Conservation (phyloP, 2,113 vertebrate genomes). For the Hemicordylus capensis region DNA sequence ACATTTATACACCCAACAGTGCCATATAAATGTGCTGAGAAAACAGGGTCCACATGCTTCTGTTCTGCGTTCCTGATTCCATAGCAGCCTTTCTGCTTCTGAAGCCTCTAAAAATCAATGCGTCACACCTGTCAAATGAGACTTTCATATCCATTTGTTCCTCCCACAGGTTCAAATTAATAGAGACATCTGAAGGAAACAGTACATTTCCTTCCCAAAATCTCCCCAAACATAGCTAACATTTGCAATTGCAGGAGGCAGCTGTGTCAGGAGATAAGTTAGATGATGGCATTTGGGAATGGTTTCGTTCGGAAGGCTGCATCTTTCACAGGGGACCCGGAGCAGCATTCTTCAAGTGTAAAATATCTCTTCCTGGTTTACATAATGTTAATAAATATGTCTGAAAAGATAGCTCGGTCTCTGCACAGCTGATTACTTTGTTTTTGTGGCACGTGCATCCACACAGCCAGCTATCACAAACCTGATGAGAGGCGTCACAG, state of each 20-base stretch:
- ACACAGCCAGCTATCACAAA: slow-evolving; percentile 50
- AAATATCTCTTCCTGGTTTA: slow-evolving; percentile 41
- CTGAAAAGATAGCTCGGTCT: slow-evolving; percentile 20
- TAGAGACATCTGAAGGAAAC: slow-evolving; percentile 17
- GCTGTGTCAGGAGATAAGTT: slow-evolving; percentile 64
- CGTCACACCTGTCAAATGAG: neutral
- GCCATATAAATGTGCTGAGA: neutral
- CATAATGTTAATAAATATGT: slow-evolving; percentile 1
- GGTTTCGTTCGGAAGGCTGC: slow-evolving; percentile 21
- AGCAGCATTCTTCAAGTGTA: slow-evolving; percentile 14
- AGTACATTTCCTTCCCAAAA: slow-evolving; percentile 47
- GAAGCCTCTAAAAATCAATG: slow-evolving; percentile 8
- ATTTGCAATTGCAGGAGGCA: slow-evolving; percentile 50
- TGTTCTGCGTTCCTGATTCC: neutral
- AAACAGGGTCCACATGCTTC: neutral
- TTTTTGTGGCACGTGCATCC: slow-evolving; percentile 45
- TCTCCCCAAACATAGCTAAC: slow-evolving; percentile 53
- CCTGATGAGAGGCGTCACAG: slow-evolving; percentile 12
- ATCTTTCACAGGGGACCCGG: slow-evolving; percentile 42
- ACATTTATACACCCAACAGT: too few relatives aligned
- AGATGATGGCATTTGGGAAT: slow-evolving; percentile 43
- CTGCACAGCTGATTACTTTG: slow-evolving; percentile 1
- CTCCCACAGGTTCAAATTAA: slow-evolving; percentile 27
- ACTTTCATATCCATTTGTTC: slow-evolving; percentile 27
- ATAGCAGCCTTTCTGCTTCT: neutral